These are phyloP conservation scores for Scalopus aquaticus DNA, from an alignment of 2,113 vertebrate species.

Conservation along the genomic window DNA sequence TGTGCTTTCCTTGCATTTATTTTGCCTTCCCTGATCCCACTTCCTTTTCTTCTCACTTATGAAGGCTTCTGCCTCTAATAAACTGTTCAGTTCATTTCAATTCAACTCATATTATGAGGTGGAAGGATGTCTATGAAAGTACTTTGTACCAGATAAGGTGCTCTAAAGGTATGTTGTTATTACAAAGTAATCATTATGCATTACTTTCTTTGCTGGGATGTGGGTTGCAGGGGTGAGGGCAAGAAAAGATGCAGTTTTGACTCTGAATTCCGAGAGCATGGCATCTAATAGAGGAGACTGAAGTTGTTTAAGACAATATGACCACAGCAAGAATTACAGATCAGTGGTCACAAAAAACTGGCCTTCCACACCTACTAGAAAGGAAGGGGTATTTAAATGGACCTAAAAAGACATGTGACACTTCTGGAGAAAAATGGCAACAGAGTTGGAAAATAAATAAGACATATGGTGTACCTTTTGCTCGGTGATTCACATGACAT, in stretches of 20 bases:
- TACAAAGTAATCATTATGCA: not conserved
- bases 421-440: not conserved
- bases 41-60: not conserved
- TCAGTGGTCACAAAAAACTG: not conserved
- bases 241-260: constrained; percentile 11
- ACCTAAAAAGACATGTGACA: not conserved
- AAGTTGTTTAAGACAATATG: not conserved
- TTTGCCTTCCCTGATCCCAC: not conserved
- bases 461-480: not conserved
- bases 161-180: constrained; percentile 15
- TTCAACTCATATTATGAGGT: not conserved
- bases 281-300: not conserved
- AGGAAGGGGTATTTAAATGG: not conserved
- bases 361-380: not conserved
- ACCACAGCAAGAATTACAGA: not conserved
- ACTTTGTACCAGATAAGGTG: constrained; percentile 5
- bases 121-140: not conserved
- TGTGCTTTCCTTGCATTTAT: not conserved
- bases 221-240: not conserved
- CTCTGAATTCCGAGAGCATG: not conserved
- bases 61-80: not conserved
- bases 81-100: not conserved
- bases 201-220: not conserved
- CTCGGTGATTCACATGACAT: not conserved
- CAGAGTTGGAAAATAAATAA: not conserved